Evolutionary conservation across 1,140 invertebrate genomes (phyloP), one percentile per base, ranked within the genome.

Genomic region (Drosophila virilis): DNA sequence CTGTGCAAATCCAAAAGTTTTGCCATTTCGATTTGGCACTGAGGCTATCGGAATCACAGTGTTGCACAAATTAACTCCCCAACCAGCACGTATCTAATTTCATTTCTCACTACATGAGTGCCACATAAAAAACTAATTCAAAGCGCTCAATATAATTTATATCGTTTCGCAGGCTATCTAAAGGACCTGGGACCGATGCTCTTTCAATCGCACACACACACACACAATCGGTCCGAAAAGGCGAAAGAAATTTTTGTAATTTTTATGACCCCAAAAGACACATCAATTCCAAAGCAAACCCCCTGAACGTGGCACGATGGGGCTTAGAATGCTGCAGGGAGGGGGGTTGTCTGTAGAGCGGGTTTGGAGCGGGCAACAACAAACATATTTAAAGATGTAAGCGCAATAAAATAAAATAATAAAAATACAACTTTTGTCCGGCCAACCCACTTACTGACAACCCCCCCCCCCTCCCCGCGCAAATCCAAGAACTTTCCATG

Each of bases 381-480:
- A 89, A 88, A 84, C 83, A 84, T 88, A 83, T 89, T 88, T 88
- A 89, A 88, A 88, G 83, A 88, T 88, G 83, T 89, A 84, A 88
- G 74, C 74, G 83, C 84, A 88, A 88, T 88, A 88, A 88, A 88
- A 88, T 89, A 86, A 86, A 88, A 86, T 86, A 86, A 86, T 88
- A 86, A 86, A 86, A 86, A 88, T 77, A 82, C 83, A 86, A 86
- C 76, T 83, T 83, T 86, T 82, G 64, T 69, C 58, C 72, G 32
- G 42, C 46, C 13, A 45, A 33, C 28, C 32, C 13, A 28, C 13
- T 22, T 8, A 58, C 55, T 15, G 43, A n/a, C n/a, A n/a, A n/a
- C n/a, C 42, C 38, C 17, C 28, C 8, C 68, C 35, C 15, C 40
- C 42, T 37, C 60, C 43, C 15, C 17, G 0, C 17, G 1, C n/a